These are phyloP conservation scores for Pelodiscus sinensis DNA, from an alignment of 2,113 vertebrate genomes.

Conservation along the genomic window DNA sequence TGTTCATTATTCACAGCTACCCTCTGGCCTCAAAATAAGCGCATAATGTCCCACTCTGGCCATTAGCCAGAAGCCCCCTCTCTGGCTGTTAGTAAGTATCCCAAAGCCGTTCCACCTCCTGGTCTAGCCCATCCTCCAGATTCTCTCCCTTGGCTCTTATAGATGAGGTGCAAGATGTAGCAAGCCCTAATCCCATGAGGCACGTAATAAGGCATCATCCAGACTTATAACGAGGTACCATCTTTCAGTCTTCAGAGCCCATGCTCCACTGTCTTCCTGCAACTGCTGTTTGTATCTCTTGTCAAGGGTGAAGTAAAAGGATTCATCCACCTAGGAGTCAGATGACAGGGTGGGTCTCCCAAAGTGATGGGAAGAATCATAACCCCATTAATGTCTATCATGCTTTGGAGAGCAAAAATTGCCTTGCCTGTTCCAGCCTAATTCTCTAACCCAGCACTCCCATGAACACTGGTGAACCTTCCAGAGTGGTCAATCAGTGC, in stretches of 20 bases:
- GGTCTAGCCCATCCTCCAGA: rapidly evolving
- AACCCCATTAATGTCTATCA: neutral
- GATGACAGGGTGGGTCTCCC: rapidly evolving
- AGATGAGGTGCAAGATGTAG: neutral
- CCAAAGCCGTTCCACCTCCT: rapidly evolving
- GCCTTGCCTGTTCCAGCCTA: rapidly evolving
- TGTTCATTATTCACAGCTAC: neutral
- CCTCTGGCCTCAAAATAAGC: neutral
- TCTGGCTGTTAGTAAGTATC: neutral
- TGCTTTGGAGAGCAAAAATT: neutral
- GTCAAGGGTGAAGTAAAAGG: neutral
- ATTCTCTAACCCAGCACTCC: neutral
- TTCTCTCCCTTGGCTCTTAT: rapidly evolving
- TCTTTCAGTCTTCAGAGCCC: neutral
- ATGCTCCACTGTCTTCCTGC: neutral
- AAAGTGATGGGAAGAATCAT: neutral
- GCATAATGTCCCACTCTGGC: neutral
- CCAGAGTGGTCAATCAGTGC: rapidly evolving
- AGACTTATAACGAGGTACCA: rapidly evolving
- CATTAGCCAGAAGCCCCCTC: neutral
- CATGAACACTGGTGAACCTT: neutral
- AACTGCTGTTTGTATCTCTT: neutral
- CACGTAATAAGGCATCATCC: neutral
- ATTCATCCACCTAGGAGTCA: neutral
- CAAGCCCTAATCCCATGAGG: rapidly evolving